These are phyloP conservation scores for Psylliodes chrysocephalus DNA, from an alignment of 2,888 invertebrate genomes.

Conservation along the genomic window DNA sequence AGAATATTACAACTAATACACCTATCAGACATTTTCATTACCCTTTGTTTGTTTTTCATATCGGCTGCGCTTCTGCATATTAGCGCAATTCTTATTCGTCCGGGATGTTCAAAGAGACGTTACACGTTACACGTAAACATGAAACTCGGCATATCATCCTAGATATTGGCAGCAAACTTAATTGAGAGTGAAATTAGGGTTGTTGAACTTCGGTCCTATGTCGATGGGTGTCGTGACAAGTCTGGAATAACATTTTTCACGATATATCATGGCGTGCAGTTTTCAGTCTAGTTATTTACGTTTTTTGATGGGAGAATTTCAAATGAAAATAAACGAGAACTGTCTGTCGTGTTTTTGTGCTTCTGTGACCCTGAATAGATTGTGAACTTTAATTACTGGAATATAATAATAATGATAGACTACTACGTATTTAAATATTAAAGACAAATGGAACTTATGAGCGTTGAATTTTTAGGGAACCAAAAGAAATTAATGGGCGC, in stretches of 20 bases:
- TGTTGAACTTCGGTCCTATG: slow-evolving; percentile 28
- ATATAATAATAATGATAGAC: no score
- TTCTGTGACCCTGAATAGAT: no score
- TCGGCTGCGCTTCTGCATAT: not conserved
- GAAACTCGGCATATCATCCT: slow-evolving; percentile 18
- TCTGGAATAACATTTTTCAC: slow-evolving; percentile 15
- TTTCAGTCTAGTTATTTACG: not conserved
- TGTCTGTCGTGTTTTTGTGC: no score
- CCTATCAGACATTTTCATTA: no score
- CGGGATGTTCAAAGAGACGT: not conserved
- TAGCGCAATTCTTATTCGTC: not conserved
- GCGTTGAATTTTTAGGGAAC: no score
- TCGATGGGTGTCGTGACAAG: slow-evolving; percentile 18
- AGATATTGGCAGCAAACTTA: slow-evolving; percentile 27
- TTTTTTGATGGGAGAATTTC: not conserved
- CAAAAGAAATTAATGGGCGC: no score
- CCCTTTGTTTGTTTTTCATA: no score
- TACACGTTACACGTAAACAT: not conserved
- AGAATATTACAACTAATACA: no score
- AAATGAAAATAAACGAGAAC: not conserved
- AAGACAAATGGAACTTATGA: no score
- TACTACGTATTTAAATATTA: no score
- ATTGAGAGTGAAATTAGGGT: slow-evolving; percentile 35
- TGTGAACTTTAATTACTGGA: no score
- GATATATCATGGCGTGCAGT: slow-evolving; percentile 9